Base-by-base conservation (phyloP, 1,140 invertebrate species). In the Patella vulgata region DNA sequence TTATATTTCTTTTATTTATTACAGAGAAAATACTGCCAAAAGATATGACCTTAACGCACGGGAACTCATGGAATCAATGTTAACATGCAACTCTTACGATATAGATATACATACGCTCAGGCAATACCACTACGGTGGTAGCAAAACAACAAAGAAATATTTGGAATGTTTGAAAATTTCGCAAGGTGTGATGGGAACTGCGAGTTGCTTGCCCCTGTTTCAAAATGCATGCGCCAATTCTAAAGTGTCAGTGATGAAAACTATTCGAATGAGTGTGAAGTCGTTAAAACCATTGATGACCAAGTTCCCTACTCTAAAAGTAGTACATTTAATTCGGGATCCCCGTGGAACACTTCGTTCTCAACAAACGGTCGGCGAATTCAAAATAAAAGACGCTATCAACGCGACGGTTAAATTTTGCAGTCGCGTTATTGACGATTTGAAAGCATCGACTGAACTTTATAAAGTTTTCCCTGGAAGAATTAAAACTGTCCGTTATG, bases 291-390 rank as follows among this genome's bases (percentile, higher is more conserved):
- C 12, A 0, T 56, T 70, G n/a, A 27, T 70, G 36, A 31, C 21
- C 2, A 66, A 62, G 39, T 19, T 40, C 23, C 12, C 28, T 14
- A n/a, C 21, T 14, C 53, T 63, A 21, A 62, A 65, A 30, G 56
- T 70, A 44, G 31, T 70, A 9, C 64, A 70, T 39, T 58, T 70
- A 19, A 17, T 66, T 2, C 63, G 68, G 14, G 68, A 70, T 30
- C 68, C 68, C 9, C 14, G 68, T 5, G 68, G 51, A 6, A 50
- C 42, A 8, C 17, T 67, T 3, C 43, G 36, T 9, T 70, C 68
- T 1, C 58, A 59, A 28, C 9, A 9, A 0, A 1, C 0, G 2
- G 46, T 57, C 17, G 56, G 36, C 1, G 6, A 33, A 3, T 67
- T 56, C 39, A 47, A 42, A 9, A 28, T 40, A 52, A 36, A 23